These are phyloP conservation scores for Grammomys dolichurus DNA, from an alignment of 2,113 vertebrate species.

Conservation along the genomic window DNA sequence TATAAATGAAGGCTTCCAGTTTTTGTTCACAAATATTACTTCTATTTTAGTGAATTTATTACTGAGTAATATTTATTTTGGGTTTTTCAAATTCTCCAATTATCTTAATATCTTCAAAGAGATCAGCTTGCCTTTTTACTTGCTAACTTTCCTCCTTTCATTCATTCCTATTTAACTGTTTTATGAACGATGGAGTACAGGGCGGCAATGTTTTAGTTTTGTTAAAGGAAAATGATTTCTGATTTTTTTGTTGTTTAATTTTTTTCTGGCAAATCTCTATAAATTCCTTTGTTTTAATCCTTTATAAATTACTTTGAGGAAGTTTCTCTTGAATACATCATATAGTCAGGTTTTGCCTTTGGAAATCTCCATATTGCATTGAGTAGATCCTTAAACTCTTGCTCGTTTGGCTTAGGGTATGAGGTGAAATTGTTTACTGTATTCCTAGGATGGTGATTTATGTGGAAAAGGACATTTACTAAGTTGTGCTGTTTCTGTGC, in stretches of 20 bases:
- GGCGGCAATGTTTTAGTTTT: not conserved
- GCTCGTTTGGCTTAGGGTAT: slow-evolving; percentile 27
- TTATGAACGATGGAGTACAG: not conserved
- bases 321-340: not conserved
- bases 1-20: not conserved
- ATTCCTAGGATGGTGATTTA: not conserved
- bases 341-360: slow-evolving; percentile 4
- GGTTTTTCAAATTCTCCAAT: not conserved
- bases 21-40: not conserved
- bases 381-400: slow-evolving; percentile 9
- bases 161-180: not conserved
- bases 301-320: slow-evolving; percentile 35
- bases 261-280: not conserved
- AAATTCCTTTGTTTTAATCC: slow-evolving; percentile 31
- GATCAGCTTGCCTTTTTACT: not conserved
- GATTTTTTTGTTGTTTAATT: not conserved
- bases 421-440: not conserved
- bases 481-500: not conserved
- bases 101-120: not conserved
- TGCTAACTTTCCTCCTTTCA: not conserved
- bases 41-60: slow-evolving; percentile 10
- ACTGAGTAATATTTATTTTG: not conserved
- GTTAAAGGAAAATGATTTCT: not conserved
- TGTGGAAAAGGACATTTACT: not conserved
- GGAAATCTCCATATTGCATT: slow-evolving; percentile 45